Evolutionary conservation across 2,888 invertebrate genomes (phyloP).

Genomic region (Gisinianus flammeolus): DNA sequence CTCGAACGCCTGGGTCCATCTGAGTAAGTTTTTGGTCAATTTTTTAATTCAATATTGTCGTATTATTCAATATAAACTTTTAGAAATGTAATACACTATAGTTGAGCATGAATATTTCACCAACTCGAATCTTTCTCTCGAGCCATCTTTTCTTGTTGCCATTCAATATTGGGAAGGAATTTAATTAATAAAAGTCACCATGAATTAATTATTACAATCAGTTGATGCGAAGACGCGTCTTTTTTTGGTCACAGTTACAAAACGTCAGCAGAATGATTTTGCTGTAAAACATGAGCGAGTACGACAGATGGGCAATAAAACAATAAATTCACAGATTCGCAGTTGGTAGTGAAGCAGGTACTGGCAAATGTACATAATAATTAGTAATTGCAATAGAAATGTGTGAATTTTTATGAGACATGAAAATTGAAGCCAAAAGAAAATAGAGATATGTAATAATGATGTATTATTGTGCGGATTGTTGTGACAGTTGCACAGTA

Average conservation of each 20-base stretch:
- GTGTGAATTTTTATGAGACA: slow-evolving; percentile 8
- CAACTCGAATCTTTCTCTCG: no score
- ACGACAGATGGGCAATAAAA: background rate
- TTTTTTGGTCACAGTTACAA: no score
- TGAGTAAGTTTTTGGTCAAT: slow-evolving; percentile 70
- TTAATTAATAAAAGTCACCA: no score
- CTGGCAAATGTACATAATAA: background rate
- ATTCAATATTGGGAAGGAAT: no score
- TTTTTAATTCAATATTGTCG: no score
- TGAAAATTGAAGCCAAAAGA: background rate
- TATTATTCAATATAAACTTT: no score
- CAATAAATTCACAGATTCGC: background rate
- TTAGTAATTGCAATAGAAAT: background rate
- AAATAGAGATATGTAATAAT: background rate
- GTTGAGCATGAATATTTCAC: no score
- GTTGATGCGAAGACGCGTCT: no score
- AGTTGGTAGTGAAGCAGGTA: background rate
- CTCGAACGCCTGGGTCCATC: slow-evolving; percentile 79
- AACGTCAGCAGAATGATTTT: background rate
- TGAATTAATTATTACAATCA: no score
- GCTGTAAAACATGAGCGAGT: background rate
- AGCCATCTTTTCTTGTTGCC: no score
- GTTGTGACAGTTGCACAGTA: slow-evolving; percentile 2
- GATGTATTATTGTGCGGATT: background rate
- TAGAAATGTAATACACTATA: no score